Evolutionary conservation across 2,888 invertebrate genomes (phyloP), one percentile per base, ranked within the genome.

Genomic region (Platypus cylindrus): DNA sequence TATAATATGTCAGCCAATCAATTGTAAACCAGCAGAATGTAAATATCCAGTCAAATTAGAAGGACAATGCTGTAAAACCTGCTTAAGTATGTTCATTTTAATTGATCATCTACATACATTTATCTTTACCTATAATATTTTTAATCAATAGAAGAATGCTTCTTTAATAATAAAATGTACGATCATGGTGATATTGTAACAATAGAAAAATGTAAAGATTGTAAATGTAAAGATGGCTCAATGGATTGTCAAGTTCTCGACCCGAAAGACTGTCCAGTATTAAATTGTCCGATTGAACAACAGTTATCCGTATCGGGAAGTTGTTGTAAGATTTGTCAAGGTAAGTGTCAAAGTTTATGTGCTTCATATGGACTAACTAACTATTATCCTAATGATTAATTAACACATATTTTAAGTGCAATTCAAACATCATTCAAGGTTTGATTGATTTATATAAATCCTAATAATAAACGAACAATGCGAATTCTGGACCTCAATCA

Each of bases 291-390:
- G 44, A 67, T 70, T 32, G 70, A 73, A 44, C 74, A 83, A 56
- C 83, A 84, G 64, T 78, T 87, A 60, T 75, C 75, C 49, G 80
- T 84, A 41, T 78, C 81, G 31, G 86, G 81, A 39, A 81, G 85
- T 61, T 90, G 89, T 66, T 90, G 90, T 70, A 83, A 83, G 60
- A 82, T 84, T 58, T 90, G 90, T 62, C 81, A 80, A 66, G 87
- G 87, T 84, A 62, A 30, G 30, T 29, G 2, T 9, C 2, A 20
- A 7, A 9, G 20, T 7, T 20, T 7, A 7, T 20, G n/a, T n/a
- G n/a, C n/a, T n/a, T n/a, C n/a, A n/a, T n/a, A n/a, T n/a, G n/a
- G n/a, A n/a, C n/a, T n/a, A n/a, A n/a, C n/a, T n/a, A n/a, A n/a
- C n/a, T n/a, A n/a, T n/a, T n/a, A n/a, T n/a, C n/a, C n/a, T n/a